phyloP scores from a whole-genome alignment of 2,113 vertebrate species.

The Balaeniceps rex region DNA sequence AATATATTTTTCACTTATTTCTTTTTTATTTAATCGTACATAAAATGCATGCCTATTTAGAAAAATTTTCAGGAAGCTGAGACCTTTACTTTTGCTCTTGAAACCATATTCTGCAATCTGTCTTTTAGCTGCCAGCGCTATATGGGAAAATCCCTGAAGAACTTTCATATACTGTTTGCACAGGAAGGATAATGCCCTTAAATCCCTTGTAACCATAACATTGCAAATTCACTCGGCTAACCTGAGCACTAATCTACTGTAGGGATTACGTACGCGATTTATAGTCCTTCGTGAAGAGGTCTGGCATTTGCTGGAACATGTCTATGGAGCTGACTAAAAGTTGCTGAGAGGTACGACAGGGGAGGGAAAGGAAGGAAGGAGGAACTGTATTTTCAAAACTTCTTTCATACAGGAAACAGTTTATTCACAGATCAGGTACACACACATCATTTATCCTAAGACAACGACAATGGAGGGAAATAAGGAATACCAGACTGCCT shows the following conservation, averaged over 20 bases:
- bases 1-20: not conserved
- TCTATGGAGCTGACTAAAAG: not conserved
- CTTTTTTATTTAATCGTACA: not conserved
- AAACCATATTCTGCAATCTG: not conserved
- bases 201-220: conserved; percentile 52
- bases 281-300: not conserved
- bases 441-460: not conserved
- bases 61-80: not conserved
- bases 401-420: conserved; percentile 1
- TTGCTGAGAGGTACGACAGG: not conserved
- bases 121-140: not conserved
- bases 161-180: not conserved
- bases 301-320: conserved; percentile 14
- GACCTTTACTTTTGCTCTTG: not conserved
- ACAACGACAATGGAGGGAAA: not conserved
- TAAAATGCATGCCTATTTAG: not conserved
- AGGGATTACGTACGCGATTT: not conserved
- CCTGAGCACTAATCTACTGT: conserved; percentile 14
- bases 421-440: conserved; percentile 10
- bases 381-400: conserved; percentile 6
- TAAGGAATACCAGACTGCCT: not conserved
- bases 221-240: conserved; percentile 8
- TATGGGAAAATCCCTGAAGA: conserved; percentile 1
- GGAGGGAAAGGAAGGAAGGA: not conserved
- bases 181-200: conserved; percentile 45